Evolutionary conservation across 2,888 invertebrate species (phyloP), one percentile per base, ranked within the genome.

Genomic region (Scelioninae gen. 1): DNA sequence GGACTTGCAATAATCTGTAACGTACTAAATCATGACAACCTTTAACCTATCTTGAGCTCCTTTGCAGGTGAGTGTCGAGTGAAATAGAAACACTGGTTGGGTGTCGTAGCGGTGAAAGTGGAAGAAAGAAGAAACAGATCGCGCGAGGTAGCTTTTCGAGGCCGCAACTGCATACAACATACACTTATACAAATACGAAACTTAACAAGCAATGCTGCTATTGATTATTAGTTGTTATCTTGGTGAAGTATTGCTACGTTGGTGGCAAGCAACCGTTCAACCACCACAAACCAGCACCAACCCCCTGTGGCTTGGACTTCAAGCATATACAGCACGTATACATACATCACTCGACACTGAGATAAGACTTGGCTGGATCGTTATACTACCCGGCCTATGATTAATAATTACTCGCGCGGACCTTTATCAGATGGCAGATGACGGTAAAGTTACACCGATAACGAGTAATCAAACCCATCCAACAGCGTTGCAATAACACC

Each of bases 311-410:
- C 75, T 83, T 72, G 85, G 85, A 83, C 85, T 82, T 72, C 31
- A 75, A 77, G 77, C 85, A 77, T 78, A 80, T 75, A 83, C 85
- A 78, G 63, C 68, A 85, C 83, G 76, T 82, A 79, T 88, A 88
- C 89, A 90, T 90, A 89, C 90, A 90, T 90, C 90, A 90, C 90
- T 89, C 89, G 88, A 86, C 88, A 88, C 88, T 87, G 85, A 91
- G 91, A 91, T 91, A 91, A 92, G 90, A 89, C 88, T 89, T 88
- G 89, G 89, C 91, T 90, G 90, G 90, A 91, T 91, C 89, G 91
- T 90, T 91, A 89, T 88, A 88, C 88, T 85, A 88, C 86, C 89
- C 86, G 87, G 88, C 88, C 90, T 91, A 91, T 91, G 91, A 92
- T 91, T 91, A 92, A 91, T 92, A 91, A 91, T 92, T 91, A 91